Conservation (phyloP, 1,140 invertebrate species). For the Drosophila varians region DNA sequence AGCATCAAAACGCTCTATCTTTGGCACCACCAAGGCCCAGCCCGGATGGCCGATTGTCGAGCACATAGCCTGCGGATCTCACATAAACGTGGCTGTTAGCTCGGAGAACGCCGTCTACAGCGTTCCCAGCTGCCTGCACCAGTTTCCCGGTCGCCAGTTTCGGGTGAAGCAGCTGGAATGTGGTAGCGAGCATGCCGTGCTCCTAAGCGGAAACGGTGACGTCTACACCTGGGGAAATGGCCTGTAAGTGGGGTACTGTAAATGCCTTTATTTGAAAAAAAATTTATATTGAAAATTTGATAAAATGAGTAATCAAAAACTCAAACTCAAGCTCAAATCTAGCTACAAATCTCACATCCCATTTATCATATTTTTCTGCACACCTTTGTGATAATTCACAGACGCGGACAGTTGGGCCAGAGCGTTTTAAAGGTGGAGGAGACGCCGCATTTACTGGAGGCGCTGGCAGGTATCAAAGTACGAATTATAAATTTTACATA, state of each 20-base stretch:
- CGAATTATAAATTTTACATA: neutral
- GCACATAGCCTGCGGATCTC: conserved; percentile 83
- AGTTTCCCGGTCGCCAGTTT: conserved; percentile 83
- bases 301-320: neutral
- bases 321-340: too few species aligned
- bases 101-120: conserved; percentile 85
- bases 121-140: conserved; percentile 86
- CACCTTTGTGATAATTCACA: conserved; percentile 74
- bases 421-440: conserved; percentile 87
- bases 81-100: conserved; percentile 84
- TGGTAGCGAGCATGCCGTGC: conserved; percentile 91
- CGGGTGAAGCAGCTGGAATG: conserved; percentile 88
- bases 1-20: conserved; percentile 57
- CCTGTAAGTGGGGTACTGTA: conserved; percentile 86
- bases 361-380: neutral
- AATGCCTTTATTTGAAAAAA: neutral
- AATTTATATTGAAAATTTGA: neutral
- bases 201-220: conserved; percentile 89
- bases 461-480: conserved; percentile 88
- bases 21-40: conserved; percentile 43
- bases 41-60: conserved; percentile 45
- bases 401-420: conserved; percentile 93
- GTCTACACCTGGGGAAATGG: conserved; percentile 92
- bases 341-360: neutral
- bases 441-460: conserved; percentile 87